Conservation (phyloP, 2,888 invertebrate genomes). For the Tipula confusa region DNA sequence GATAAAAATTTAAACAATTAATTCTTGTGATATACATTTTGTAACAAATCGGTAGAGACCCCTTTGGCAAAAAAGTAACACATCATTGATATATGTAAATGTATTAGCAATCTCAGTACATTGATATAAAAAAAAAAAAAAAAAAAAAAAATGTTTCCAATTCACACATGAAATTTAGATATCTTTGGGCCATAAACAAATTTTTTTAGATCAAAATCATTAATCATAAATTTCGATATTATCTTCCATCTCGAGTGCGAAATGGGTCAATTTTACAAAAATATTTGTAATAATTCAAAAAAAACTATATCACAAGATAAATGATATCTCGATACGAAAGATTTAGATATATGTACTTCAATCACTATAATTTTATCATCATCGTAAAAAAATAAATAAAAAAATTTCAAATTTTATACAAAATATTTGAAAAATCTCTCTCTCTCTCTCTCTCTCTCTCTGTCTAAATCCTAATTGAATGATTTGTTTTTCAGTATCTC, state of each 20-base stretch:
- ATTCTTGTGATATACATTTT: too few species aligned
- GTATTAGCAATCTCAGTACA: too few species aligned
- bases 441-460: too few species aligned
- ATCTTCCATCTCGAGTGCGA: neutral
- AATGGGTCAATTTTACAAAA: neutral
- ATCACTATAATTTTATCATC: neutral
- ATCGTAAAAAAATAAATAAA: neutral
- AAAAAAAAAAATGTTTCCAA: too few species aligned
- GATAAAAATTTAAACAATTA: too few species aligned
- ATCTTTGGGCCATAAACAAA: neutral
- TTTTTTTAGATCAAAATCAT: neutral
- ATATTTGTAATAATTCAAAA: neutral
- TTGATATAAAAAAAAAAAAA: too few species aligned
- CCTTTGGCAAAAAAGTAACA: neutral
- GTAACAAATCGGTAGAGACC: neutral
- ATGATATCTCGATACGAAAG: neutral
- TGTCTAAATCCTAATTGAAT: constrained; percentile 25
- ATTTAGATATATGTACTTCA: neutral
- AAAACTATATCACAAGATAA: neutral
- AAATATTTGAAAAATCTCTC: neutral
- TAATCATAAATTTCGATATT: neutral
- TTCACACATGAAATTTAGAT: neutral
- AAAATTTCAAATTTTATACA: neutral
- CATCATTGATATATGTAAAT: neutral
- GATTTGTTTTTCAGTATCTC: neutral